Evolutionary conservation across 2,113 vertebrate genomes (phyloP), one percentile per base, ranked within the genome.

Genomic region (Varanus salvator): DNA sequence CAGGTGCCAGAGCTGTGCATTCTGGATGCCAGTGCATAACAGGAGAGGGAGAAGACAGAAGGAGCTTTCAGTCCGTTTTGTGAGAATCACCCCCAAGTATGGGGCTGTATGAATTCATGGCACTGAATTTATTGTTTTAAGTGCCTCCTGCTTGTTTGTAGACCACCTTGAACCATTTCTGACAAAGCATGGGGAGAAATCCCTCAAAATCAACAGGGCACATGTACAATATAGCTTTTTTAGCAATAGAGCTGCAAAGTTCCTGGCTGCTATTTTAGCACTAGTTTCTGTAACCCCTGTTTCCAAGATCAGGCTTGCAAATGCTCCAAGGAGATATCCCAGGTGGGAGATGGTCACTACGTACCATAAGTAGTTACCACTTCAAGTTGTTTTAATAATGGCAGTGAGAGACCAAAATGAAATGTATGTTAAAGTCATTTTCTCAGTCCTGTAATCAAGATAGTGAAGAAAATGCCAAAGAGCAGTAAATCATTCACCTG

Each of bases 361-460:
- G 1, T 93, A 77, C 96, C 87, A 86, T 15, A 12, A 1, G 4
- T 54, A 8, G 54, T 77, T 93, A 17, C 87, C 1, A 11, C 92
- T 94, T 93, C 74, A 91, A 90, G 93, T 92, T 86, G 86, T 94
- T 96, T 95, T 93, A 92, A 92, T 95, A 94, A 83, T 0, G 0
- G 57, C 92, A 94, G 93, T 89, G 94, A 90, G 90, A 93, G 91
- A 90, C 90, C 90, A 92, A 91, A 91, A 71, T 89, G 60, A 76
- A 92, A 90, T 15, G 93, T 87, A 64, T 97, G 96, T 87, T 96
- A 96, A 97, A 97, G 94, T 95, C 91, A 95, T 97, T 97, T 96
- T 90, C 91, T 92, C 48, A 80, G 89, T 91, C 86, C 86, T 77
- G 91, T 95, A 96, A 94, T 96, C 92, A 93, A 94, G 95, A 90